phyloP scores from a whole-genome alignment of 2,888 invertebrate genomes.

The Metalampra italica region DNA sequence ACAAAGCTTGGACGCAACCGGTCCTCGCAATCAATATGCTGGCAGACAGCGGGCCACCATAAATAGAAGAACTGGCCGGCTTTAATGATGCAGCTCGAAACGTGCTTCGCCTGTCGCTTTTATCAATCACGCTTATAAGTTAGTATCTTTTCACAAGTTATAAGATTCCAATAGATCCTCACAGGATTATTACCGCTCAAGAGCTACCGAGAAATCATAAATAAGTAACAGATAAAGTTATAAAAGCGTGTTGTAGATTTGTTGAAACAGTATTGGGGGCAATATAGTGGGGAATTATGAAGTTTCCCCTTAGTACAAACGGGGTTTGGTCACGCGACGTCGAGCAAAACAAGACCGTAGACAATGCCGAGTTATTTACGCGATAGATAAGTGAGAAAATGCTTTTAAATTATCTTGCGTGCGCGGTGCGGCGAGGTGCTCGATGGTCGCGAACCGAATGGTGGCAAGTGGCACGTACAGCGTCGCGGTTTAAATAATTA shows the following conservation, averaged over 20 bases:
- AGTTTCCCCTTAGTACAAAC: slow-evolving; percentile 48
- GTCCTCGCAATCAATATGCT: slow-evolving; percentile 62
- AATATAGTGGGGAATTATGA: slow-evolving; percentile 50
- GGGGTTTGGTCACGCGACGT: slow-evolving; percentile 57
- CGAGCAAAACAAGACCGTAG: slow-evolving; percentile 44
- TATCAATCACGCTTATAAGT: slow-evolving; percentile 54
- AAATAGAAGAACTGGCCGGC: slow-evolving; percentile 59
- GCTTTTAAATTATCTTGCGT: slow-evolving; percentile 57
- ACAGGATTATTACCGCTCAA: background rate
- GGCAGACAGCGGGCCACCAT: slow-evolving; percentile 60
- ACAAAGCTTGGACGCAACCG: slow-evolving; percentile 26
- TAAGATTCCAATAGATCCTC: slow-evolving; percentile 8
- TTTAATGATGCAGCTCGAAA: slow-evolving; percentile 60
- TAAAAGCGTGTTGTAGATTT: slow-evolving; percentile 7
- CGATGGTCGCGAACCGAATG: background rate
- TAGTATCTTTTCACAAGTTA: background rate
- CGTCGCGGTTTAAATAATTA: background rate
- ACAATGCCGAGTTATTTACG: slow-evolving; percentile 61
- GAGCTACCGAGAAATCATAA: background rate
- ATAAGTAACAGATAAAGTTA: too few relatives aligned
- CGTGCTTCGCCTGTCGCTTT: slow-evolving; percentile 47
- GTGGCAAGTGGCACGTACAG: background rate
- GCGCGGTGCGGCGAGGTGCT: slow-evolving; percentile 14
- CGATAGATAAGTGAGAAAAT: slow-evolving; percentile 59
- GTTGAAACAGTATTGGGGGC: slow-evolving; percentile 33